Base-by-base conservation (phyloP, 2,797 vertebrate species). In the Morus bassanus region DNA sequence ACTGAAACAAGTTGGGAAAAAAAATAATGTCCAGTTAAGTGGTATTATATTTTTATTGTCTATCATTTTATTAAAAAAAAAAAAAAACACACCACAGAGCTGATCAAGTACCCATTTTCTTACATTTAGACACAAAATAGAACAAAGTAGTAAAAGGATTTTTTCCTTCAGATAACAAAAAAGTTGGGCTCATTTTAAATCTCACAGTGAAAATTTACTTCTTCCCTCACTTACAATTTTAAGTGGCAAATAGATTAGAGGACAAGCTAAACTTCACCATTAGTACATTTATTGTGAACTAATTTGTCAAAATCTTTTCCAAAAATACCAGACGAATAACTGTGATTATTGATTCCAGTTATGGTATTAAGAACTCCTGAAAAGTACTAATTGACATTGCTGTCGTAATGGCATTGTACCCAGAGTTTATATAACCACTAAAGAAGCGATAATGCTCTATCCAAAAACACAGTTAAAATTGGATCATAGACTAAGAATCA, bases 1-100 rank as follows among this genome's bases (percentile, higher is more conserved):
- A 63, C 12, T 76, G 57, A 84, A 91, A 79, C 3, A 72, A 50
- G 27, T 7, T 48, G 4, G 21, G 9, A 1, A 7, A 35, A 75
- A 76, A 60, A 60, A 28, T 10, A 79, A 10, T 0, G 2, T 56
- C 59, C 48, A 37, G 18, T n/a, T 80, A 74, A 57, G 18, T 18
- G 4, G 7, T 59, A 87, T 56, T 57, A 59, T 2, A n/a, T 41
- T 81, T 83, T 65, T 61, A 69, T 59, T 60, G 12, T 3, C 14
- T 41, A 59, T 46, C 1, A 45, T 76, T 76, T 69, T 51, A 10
- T 74, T n/a, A 9, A 46, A 21, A 46, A 46, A 46, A 46, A 45
- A 41, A 43, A 8, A 25, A 35, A 37, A 68, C 51, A 27, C 4
- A 0, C 37, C 37, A 0, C 1, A 37, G 12, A 84, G 16, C 6